These are phyloP conservation scores for Avahi laniger DNA, from an alignment of 2,797 vertebrate species.

Conservation along the genomic window DNA sequence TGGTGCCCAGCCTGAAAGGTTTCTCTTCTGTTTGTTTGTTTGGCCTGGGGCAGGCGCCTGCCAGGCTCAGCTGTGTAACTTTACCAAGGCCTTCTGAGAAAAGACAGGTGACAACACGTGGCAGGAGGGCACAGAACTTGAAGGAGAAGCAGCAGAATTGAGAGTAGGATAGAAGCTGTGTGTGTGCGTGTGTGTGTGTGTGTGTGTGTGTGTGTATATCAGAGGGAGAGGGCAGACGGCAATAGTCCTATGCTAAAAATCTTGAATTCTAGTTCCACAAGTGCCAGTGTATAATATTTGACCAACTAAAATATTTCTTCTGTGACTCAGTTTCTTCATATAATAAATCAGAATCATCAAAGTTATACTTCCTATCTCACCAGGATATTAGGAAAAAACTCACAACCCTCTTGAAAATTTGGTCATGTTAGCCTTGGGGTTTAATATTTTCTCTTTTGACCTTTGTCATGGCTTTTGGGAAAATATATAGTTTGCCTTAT, in stretches of 20 bases:
- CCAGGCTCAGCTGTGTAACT: constrained; percentile 62
- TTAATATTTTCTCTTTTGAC: constrained; percentile 17
- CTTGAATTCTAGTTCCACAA: neutral
- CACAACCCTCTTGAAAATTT: neutral
- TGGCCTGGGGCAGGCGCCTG: constrained; percentile 75
- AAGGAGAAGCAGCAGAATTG: constrained; percentile 45
- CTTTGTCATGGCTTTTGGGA: neutral
- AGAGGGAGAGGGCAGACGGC: neutral
- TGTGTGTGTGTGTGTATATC: neutral
- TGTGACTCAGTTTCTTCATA: neutral
- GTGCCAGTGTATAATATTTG: neutral
- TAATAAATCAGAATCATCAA: constrained; percentile 30
- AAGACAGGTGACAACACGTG: constrained; percentile 72
- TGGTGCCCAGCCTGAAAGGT: constrained; percentile 77
- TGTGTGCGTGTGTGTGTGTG: neutral
- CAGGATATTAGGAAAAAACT: neutral
- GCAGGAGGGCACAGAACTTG: constrained; percentile 29
- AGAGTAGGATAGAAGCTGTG: neutral
- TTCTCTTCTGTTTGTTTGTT: constrained; percentile 80
- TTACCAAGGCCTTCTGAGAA: constrained; percentile 65
- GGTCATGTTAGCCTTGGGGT: neutral
- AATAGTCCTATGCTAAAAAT: neutral
- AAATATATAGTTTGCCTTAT: neutral
- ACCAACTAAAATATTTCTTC: neutral
- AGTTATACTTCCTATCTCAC: neutral